These are phyloP conservation scores for Oophaga pumilio DNA, from an alignment of 2,113 vertebrate species.

Conservation along the genomic window DNA sequence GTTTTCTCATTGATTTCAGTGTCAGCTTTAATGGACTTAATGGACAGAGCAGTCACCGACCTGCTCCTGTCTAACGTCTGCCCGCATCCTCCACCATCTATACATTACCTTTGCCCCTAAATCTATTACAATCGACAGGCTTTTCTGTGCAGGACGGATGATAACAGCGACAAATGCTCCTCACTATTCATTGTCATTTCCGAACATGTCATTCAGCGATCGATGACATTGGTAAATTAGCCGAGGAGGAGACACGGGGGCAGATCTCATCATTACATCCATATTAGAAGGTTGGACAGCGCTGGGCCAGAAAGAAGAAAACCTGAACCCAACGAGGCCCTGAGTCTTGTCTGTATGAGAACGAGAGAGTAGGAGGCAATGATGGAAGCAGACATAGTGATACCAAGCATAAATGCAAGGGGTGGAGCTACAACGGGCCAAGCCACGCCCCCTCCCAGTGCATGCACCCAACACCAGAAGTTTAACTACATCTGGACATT, in stretches of 20 bases:
- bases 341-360: too few species aligned
- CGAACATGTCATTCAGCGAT: too few species aligned
- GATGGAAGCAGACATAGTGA: too few species aligned
- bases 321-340: neutral
- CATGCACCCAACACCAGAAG: too few species aligned
- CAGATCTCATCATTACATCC: neutral
- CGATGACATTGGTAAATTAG: slow-evolving; percentile 1
- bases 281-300: neutral
- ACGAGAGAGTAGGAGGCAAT: too few species aligned
- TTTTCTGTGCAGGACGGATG: slow-evolving; percentile 70
- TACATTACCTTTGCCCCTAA: slow-evolving; percentile 80
- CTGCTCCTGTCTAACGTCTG: slow-evolving; percentile 80
- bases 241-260: neutral
- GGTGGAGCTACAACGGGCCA: too few species aligned
- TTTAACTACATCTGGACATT: too few species aligned
- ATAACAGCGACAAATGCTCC: neutral
- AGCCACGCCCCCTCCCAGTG: too few species aligned
- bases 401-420: too few species aligned
- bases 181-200: neutral
- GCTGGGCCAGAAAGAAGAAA: neutral
- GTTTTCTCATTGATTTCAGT: slow-evolving; percentile 91
- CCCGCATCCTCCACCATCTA: slow-evolving; percentile 85
- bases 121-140: slow-evolving; percentile 76
- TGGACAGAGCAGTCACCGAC: slow-evolving; percentile 86
- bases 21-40: slow-evolving; percentile 95